These are phyloP conservation scores for Hylomyscus alleni DNA, from an alignment of 2,797 vertebrate genomes.

Conservation along the genomic window DNA sequence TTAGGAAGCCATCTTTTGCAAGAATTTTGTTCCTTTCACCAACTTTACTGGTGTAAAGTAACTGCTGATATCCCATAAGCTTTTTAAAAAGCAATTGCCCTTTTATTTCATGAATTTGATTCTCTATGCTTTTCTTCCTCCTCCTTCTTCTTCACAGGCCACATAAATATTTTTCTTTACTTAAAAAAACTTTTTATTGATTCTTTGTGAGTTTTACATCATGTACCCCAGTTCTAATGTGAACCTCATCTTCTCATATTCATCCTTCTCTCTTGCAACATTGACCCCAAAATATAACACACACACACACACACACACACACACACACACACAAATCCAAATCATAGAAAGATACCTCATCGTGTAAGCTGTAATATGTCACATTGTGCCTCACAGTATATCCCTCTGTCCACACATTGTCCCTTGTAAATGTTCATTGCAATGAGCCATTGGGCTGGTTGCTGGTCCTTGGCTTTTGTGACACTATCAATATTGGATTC, in stretches of 20 bases:
- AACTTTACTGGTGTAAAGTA: constrained; percentile 5
- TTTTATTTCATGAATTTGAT: background rate
- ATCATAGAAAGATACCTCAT: background rate
- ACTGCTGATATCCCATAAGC: background rate
- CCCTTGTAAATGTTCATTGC: background rate
- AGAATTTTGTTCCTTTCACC: background rate
- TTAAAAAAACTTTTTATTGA: background rate
- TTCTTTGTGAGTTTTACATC: background rate
- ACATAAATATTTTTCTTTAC: background rate
- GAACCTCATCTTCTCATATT: background rate
- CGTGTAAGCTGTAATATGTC: background rate
- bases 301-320: background rate
- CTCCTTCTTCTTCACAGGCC: background rate
- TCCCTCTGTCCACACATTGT: background rate
- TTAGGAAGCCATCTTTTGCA: background rate
- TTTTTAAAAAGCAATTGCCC: background rate
- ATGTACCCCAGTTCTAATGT: background rate
- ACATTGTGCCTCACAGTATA: background rate
- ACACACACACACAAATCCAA: background rate
- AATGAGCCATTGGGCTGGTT: background rate
- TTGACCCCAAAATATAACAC: background rate
- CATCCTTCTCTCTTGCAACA: background rate
- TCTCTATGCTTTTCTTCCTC: background rate
- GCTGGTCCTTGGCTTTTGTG: background rate
- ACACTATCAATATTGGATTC: background rate